Percentiles rank a stretch among this genome's conserved stretches.
phyloP scores from a whole-genome alignment of 2,113 vertebrate genomes.

The Ivindomyrus marchei region DNA sequence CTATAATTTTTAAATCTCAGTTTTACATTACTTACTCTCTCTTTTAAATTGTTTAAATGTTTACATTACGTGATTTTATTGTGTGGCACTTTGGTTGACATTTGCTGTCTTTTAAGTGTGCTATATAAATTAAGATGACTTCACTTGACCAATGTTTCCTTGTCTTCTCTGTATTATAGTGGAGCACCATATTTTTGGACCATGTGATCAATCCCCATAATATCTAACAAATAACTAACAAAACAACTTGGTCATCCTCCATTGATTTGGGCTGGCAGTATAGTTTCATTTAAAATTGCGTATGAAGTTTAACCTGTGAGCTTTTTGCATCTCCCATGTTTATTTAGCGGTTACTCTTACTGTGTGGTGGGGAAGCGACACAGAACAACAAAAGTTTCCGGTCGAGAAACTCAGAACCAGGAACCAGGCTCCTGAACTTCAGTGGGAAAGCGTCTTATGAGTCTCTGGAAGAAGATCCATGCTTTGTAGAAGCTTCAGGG shows the following conservation, averaged over 20 bases:
- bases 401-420: background rate
- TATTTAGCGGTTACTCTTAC: background rate
- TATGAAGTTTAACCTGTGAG: background rate
- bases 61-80: background rate
- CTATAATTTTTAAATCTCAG: background rate
- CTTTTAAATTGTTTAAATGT: background rate
- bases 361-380: background rate
- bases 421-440: background rate
- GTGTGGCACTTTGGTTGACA: background rate
- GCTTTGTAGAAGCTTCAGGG: background rate
- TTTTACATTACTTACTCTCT: background rate
- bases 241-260: background rate
- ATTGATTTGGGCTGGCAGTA: background rate
- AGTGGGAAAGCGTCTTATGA: background rate
- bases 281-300: background rate
- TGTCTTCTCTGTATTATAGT: background rate
- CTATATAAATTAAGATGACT: background rate
- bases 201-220: background rate
- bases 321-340: background rate
- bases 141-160: background rate
- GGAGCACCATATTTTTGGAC: background rate
- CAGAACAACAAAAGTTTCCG: background rate
- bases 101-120: background rate
- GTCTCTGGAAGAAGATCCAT: background rate
- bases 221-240: background rate